Base-by-base conservation (phyloP, 2,888 invertebrate genomes). In the Hydrotaea diabolus region DNA sequence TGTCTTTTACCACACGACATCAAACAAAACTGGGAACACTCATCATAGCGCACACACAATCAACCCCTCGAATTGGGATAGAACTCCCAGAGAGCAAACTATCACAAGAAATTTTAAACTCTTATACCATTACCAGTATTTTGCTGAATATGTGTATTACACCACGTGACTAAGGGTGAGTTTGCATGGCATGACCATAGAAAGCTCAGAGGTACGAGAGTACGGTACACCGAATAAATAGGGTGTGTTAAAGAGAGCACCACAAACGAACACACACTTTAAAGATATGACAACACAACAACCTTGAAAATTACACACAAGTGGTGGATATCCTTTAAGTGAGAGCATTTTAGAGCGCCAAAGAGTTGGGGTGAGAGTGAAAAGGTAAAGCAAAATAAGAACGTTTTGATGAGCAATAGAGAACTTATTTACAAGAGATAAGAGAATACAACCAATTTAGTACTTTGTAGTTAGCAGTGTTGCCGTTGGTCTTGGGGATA, bases 231-330 rank as follows among this genome's bases (percentile, higher is more conserved):
- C 82, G 79, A 80, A 77, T 74, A 74, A 69, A 77, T 71, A 80
- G 85, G 82, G 82, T 85, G 85, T 85, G 85, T 85, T 82, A 77
- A 75, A 69, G 53, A 75, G 59, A 77, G 11, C 39, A 46, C 2
- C 31, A 31, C 31, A 2, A 31, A 31, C 31, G 7, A 31, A 2
- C 8, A 15, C 69, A 69, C 59, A 66, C 66, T 43, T 21, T 21
- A 46, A 64, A 46, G 69, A 74, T 8, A 13, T 15, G 53, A 77
- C 49, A 69, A 74, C 53, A 80, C 62, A 79, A 77, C 82, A 85
- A 82, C 85, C 85, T 82, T 85, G 85, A 85, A 85, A 82, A 77
- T 43, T 49, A 81, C 75, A 64, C 57, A 78, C 72, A 75, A n/a
- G 75, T 75, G 77, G 84, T 81, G 80, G 75, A 74, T 64, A 39